Percentiles rank a stretch among this genome's conserved stretches.
These are phyloP conservation scores for Zootoca vivipara DNA, from an alignment of 2,113 vertebrate genomes.

Conservation along the genomic window DNA sequence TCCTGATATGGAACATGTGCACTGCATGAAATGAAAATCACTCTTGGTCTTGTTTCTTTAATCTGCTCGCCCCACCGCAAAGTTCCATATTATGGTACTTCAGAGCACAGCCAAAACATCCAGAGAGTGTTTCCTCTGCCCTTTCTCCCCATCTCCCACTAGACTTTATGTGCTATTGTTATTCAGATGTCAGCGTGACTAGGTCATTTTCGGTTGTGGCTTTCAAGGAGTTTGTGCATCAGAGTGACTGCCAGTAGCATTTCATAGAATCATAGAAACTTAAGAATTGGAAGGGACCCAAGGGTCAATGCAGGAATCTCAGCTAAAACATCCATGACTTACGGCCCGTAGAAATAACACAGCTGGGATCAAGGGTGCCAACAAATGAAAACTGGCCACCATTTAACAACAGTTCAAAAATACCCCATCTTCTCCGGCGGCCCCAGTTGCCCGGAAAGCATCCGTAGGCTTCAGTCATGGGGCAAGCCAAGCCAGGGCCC, in stretches of 20 bases:
- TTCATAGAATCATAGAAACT: neutral
- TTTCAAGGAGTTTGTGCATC: conserved; percentile 58
- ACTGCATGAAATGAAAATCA: conserved; percentile 27
- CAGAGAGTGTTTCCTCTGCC: conserved; percentile 46
- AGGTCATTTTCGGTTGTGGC: conserved; percentile 47
- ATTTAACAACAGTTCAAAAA: neutral
- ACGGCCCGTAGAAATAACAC: conserved; percentile 55
- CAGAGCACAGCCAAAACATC: conserved; percentile 38
- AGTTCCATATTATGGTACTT: conserved; percentile 36
- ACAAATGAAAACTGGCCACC: conserved; percentile 4
- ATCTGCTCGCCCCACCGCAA: neutral
- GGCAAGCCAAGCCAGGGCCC: neutral
- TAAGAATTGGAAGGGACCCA: too few species aligned
- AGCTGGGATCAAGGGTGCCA: conserved; percentile 71
- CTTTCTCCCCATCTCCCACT: conserved; percentile 42
- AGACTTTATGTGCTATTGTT: conserved; percentile 64
- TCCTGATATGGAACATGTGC: neutral
- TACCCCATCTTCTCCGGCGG: neutral
- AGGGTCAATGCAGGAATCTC: too few species aligned
- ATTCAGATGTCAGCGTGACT: conserved; percentile 56
- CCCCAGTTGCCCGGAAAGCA: neutral
- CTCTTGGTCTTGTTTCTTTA: conserved; percentile 11
- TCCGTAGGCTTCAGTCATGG: neutral
- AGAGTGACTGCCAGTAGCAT: conserved; percentile 66
- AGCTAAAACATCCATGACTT: too few species aligned